Evolutionary conservation across 2,888 invertebrate species (phyloP), one percentile per base, ranked within the genome.

Genomic region (Dyspetes luteomarginatus): DNA sequence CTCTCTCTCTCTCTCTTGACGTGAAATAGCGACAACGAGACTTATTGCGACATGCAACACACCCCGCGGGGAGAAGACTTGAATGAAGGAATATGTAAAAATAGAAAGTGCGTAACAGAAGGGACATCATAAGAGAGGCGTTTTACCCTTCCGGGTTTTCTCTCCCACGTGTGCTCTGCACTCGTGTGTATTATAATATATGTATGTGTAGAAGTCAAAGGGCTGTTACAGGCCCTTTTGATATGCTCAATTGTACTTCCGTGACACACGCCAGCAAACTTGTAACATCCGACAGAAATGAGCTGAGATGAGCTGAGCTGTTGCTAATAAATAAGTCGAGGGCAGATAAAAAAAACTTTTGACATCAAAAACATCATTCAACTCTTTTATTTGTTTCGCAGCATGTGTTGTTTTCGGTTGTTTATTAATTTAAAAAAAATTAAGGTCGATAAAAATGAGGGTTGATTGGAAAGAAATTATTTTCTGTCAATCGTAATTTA

Each of bases 101-200:
- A 78, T 78, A 73, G 78, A 73, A 68, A 78, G 73, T 68, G 45
- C 73, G 78, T 68, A 78, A 78, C 73, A 73, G 67, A 68, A 65
- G 67, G 62, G 55, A n/a, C 60, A 55, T 55, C n/a, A 36, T 24
- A 41, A 24, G 19, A 55, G 24, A 68, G 62, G 52, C 58, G 65
- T 58, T 36, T 30, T 9, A 55, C 55, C 58, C 73, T 68, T 78
- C 68, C 78, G 68, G 73, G 73, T 67, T 60, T 58, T 30, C 30
- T 30, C n/a, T 30, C 5, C 65, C 48, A 15, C 22, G n/a, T 28
- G 48, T 50, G 28, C 36, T 30, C n/a, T n/a, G n/a, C n/a, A 17
- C 17, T 5, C 12, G 19, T 12, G 15, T 19, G 48, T 65, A 50
- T 50, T 48, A 36, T 22, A 62, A 28, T 55, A 4, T 17, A n/a